phyloP scores from a whole-genome alignment of 2,888 invertebrate genomes.

The Noctua pronuba region DNA sequence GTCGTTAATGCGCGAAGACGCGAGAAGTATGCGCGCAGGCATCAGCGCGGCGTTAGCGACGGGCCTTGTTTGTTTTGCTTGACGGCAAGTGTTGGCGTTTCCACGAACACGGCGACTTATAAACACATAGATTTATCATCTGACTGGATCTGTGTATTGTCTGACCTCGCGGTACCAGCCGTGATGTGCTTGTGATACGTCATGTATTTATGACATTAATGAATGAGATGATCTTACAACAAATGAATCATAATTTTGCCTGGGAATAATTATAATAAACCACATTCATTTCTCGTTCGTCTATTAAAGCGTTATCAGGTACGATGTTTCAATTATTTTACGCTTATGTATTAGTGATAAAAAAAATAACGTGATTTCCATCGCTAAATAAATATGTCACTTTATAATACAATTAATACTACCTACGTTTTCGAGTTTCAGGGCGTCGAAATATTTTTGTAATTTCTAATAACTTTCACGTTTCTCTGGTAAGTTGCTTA shows the following conservation, averaged over 20 bases:
- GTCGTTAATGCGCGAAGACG: constrained; percentile 63
- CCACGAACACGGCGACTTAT: constrained; percentile 62
- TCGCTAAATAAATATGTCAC: constrained; percentile 54
- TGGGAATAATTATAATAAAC: constrained; percentile 32
- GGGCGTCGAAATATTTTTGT: neutral
- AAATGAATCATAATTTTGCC: constrained; percentile 10
- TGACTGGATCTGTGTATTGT: constrained; percentile 52
- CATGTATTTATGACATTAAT: constrained; percentile 37
- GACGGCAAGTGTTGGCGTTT: constrained; percentile 63
- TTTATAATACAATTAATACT: constrained; percentile 50
- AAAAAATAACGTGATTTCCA: constrained; percentile 38
- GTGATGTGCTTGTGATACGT: constrained; percentile 25
- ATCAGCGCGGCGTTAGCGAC: constrained; percentile 29
- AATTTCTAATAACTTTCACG: constrained; percentile 9
- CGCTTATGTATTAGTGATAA: neutral
- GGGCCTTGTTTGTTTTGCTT: constrained; percentile 62
- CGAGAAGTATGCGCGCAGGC: constrained; percentile 55
- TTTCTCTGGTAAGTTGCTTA: neutral
- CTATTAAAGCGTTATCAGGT: neutral
- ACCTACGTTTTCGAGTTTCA: neutral
- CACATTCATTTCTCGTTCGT: neutral
- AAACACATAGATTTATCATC: constrained; percentile 64
- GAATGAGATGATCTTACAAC: constrained; percentile 34
- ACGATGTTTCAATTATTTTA: neutral
- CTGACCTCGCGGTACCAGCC: constrained; percentile 48